Evolutionary conservation across 2,888 invertebrate species (phyloP), one percentile per base, ranked within the genome.

Genomic region (Cerastoderma edule): DNA sequence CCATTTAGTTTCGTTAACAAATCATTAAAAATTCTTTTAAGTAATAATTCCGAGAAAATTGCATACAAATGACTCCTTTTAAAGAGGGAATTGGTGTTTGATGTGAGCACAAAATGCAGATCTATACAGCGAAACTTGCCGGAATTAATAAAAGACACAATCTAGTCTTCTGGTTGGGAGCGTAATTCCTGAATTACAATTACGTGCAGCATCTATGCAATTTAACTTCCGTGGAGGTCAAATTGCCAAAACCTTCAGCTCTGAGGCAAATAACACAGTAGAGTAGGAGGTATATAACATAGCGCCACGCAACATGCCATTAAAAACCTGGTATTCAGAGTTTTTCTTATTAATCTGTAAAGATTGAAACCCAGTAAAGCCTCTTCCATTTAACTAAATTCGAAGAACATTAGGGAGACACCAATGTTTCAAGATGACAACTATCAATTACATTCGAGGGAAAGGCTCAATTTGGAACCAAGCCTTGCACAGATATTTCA

Each of bases 371-470:
- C 67, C 66, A 33, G 68, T 72, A 72, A 77, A 68, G 60, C 44
- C 27, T 54, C 44, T 27, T 68, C n/a, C 64, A 67, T 72, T 72
- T 56, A 72, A 72, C 64, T 53, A 69, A 69, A 72, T 72, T 69
- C 60, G 33, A 57, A 48, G 60, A 56, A 46, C 65, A 68, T 71
- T 65, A 53, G 64, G 46, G 66, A 56, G 68, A 71, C 68, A 72
- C 64, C 63, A 44, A n/a, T 32, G 70, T 56, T 60, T 78, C 64
- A 57, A 35, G 67, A 46, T 75, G 75, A 75, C 74, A 75, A 68
- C 60, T 78, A 78, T 78, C 78, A 78, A 78, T 78, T 75, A 78
- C 78, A 46, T 44, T 75, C 66, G 39, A 67, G 68, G 66, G 68
- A 75, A 78, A 72, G 75, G 64, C 69, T 72, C 74, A 74, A 78